Conservation (phyloP, 2,113 vertebrate genomes). For the Rhegmatorhina hoffmannsi region DNA sequence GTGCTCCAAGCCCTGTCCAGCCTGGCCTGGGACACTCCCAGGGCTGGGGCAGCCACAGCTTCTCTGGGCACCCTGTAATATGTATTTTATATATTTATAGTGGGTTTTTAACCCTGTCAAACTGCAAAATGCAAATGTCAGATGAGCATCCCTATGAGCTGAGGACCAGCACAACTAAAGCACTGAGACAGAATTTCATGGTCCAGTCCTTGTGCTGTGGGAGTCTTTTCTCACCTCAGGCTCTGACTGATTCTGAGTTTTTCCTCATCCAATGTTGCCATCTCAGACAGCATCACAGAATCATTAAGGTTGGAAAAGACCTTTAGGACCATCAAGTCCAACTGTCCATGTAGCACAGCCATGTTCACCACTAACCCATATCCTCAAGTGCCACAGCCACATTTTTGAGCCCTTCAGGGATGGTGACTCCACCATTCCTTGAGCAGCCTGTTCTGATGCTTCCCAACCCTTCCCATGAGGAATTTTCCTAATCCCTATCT, state of each 20-base stretch:
- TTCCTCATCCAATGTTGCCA: not conserved
- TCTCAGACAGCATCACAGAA: not conserved
- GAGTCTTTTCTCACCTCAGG: not conserved
- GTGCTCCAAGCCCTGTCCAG: not conserved
- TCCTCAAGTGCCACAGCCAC: not conserved
- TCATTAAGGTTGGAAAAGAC: fast-evolving
- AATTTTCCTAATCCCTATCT: too few species aligned
- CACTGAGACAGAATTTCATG: not conserved
- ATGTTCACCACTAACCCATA: fast-evolving
- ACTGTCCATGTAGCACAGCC: not conserved
- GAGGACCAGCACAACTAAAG: not conserved
- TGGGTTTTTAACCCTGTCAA: not conserved
- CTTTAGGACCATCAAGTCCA: not conserved
- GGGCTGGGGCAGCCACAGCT: not conserved
- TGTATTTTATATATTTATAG: not conserved
- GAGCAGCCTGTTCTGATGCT: not conserved
- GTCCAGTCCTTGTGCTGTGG: not conserved
- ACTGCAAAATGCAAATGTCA: not conserved
- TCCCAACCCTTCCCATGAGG: fast-evolving
- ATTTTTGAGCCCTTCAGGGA: not conserved
- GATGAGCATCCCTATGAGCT: not conserved
- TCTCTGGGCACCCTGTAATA: not conserved
- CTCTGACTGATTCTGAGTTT: not conserved
- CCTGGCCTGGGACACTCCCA: not conserved
- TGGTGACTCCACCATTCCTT: not conserved